phyloP scores from a whole-genome alignment of 1,140 invertebrate species.

The Drosophila paulistorum region DNA sequence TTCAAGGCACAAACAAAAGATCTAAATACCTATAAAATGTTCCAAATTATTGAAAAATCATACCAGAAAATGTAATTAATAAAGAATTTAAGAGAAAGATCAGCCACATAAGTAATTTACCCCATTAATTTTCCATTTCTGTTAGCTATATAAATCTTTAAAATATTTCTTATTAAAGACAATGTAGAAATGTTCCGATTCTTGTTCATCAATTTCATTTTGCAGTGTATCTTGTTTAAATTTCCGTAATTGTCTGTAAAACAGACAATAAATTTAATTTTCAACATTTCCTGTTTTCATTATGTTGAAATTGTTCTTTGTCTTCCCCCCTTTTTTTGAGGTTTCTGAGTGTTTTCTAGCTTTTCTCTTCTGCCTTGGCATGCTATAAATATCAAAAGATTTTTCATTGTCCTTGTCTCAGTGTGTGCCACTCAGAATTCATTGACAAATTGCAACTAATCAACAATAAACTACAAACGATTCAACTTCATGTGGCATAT shows the following conservation, averaged over 20 bases:
- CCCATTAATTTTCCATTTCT: too few species aligned
- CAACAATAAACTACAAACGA: conserved; percentile 31
- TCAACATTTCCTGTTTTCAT: conserved; percentile 14
- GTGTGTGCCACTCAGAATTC: conserved; percentile 14
- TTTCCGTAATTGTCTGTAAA: neutral
- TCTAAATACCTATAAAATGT: too few species aligned
- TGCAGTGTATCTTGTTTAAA: conserved; percentile 5
- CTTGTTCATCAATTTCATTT: neutral
- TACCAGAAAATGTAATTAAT: too few species aligned
- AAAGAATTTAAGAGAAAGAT: too few species aligned
- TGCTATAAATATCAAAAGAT: neutral
- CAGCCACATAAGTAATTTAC: too few species aligned
- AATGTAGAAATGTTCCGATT: too few species aligned
- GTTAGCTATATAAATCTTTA: too few species aligned
- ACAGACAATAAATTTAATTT: conserved; percentile 10
- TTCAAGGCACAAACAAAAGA: too few species aligned
- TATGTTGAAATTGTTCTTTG: conserved; percentile 4
- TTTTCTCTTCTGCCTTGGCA: neutral
- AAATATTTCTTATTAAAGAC: too few species aligned
- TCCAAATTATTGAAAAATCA: too few species aligned
- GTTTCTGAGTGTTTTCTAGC: neutral
- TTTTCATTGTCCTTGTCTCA: conserved; percentile 66
- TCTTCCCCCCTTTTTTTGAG: neutral
- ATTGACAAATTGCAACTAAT: conserved; percentile 74
- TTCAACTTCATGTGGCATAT: neutral